Percentiles rank a stretch among this genome's conserved stretches.
These are phyloP conservation scores for Trinectes maculatus DNA, from an alignment of 2,113 vertebrate species.

Conservation along the genomic window DNA sequence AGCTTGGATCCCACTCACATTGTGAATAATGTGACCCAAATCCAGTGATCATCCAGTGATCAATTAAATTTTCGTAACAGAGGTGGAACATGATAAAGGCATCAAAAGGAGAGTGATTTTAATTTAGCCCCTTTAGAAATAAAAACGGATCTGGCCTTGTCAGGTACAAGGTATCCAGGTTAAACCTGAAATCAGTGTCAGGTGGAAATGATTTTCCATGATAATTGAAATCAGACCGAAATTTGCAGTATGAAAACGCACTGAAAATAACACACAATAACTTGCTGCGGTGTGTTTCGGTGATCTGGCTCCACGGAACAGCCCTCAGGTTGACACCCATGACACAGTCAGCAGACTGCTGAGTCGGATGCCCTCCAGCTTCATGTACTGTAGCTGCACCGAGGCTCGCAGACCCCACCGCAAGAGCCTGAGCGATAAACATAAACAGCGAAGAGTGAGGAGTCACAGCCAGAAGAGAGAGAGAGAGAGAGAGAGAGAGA, in stretches of 20 bases:
- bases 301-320: background rate
- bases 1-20: background rate
- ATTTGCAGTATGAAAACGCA: background rate
- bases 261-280: background rate
- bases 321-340: constrained; percentile 34
- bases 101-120: background rate
- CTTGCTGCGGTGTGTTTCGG: background rate
- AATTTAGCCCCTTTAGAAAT: background rate
- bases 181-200: background rate
- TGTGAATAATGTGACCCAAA: background rate
- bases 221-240: background rate
- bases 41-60: no score
- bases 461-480: background rate
- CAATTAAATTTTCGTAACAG: no score
- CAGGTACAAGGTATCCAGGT: background rate
- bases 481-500: background rate
- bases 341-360: constrained; percentile 63
- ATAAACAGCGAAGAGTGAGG: constrained; percentile 19
- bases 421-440: background rate
- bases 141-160: background rate
- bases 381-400: constrained; percentile 12
- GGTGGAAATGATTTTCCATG: background rate
- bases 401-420: background rate
- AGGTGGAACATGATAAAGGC: background rate
- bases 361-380: constrained; percentile 37